Evolutionary conservation across 2,113 vertebrate species (phyloP).

Genomic region (Choloepus hoffmanni): DNA sequence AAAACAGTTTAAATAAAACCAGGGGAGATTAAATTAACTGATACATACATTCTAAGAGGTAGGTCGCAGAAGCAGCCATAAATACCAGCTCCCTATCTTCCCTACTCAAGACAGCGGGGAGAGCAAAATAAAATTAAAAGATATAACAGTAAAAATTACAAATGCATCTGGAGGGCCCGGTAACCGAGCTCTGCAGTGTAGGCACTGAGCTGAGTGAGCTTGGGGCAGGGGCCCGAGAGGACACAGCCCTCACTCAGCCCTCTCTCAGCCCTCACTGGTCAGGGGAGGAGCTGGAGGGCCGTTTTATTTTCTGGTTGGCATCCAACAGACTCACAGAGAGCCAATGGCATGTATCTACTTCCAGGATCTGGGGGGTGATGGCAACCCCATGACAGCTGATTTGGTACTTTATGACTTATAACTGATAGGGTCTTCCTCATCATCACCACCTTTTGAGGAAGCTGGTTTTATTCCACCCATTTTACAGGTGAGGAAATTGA

Average conservation of each 20-base stretch:
- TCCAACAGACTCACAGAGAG: background rate
- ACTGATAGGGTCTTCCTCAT: background rate
- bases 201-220: background rate
- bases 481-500: constrained; percentile 28
- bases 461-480: background rate
- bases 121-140: constrained; percentile 92
- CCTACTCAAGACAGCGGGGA: constrained; percentile 85
- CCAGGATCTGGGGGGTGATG: background rate
- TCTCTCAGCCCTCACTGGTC: background rate
- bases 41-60: constrained; percentile 90
- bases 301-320: background rate
- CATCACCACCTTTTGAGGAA: background rate
- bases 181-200: constrained; percentile 76
- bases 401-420: background rate
- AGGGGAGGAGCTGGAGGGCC: background rate
- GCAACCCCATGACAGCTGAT: background rate
- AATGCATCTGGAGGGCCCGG: constrained; percentile 85
- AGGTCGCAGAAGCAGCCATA: constrained; percentile 88
- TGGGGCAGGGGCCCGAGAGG: background rate
- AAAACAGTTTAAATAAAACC: constrained; percentile 91
- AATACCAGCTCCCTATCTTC: constrained; percentile 89
- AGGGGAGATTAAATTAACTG: constrained; percentile 91
- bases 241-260: background rate
- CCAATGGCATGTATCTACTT: background rate
- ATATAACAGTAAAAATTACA: constrained; percentile 93